These are phyloP conservation scores for Ictalurus punctatus DNA, from an alignment of 2,113 vertebrate genomes.

Conservation along the genomic window DNA sequence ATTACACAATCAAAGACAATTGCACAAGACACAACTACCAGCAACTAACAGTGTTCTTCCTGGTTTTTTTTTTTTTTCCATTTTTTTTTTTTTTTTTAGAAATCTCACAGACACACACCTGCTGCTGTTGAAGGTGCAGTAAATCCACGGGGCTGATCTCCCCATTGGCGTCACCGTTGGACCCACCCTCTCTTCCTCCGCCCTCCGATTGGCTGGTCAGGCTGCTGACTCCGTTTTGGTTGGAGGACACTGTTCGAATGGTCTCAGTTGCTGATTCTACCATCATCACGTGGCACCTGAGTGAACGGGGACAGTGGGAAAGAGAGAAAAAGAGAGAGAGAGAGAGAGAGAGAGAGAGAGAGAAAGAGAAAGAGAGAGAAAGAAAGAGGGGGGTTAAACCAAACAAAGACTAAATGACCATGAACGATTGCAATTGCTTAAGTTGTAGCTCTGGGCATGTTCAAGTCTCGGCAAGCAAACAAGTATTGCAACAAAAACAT, in stretches of 20 bases:
- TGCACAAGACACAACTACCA: slow-evolving; percentile 52
- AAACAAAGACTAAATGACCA: slow-evolving; percentile 37
- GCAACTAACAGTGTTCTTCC: slow-evolving; percentile 34
- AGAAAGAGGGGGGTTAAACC: slow-evolving; percentile 14
- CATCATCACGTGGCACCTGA: slow-evolving; percentile 97
- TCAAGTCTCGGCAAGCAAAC: slow-evolving; percentile 59
- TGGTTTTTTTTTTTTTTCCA: background rate
- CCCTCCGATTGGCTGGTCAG: slow-evolving; percentile 90
- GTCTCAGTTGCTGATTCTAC: slow-evolving; percentile 99
- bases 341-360: background rate
- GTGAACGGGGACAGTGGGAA: slow-evolving; percentile 13
- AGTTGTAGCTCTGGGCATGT: slow-evolving; percentile 50
- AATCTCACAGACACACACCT: slow-evolving; percentile 73
- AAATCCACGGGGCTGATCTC: slow-evolving; percentile 95
- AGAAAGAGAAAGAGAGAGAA: background rate
- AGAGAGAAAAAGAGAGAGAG: background rate
- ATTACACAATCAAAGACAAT: slow-evolving; percentile 41
- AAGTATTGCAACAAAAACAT: slow-evolving; percentile 53
- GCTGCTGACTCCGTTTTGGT: slow-evolving; percentile 96
- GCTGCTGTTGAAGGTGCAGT: slow-evolving; percentile 98
- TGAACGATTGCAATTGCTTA: slow-evolving; percentile 59
- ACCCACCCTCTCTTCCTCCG: slow-evolving; percentile 77
- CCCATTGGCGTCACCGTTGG: slow-evolving; percentile 87
- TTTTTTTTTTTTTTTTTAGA: background rate
- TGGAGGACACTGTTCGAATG: slow-evolving; percentile 91